Evolutionary conservation across 2,888 invertebrate species (phyloP).

Genomic region (Candidula unifasciata): DNA sequence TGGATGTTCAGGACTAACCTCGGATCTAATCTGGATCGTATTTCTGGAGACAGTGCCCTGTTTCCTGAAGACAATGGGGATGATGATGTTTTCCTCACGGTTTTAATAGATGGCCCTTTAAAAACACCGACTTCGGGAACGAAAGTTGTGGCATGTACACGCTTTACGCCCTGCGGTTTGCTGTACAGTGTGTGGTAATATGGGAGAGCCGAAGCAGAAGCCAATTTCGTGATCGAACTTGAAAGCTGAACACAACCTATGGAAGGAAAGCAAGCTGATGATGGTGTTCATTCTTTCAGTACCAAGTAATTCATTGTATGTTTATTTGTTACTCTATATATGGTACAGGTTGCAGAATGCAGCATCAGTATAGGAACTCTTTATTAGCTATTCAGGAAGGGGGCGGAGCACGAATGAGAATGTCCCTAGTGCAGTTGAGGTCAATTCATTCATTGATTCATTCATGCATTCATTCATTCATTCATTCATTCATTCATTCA

Average conservation of each 20-base stretch:
- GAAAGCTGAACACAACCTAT: constrained; percentile 16
- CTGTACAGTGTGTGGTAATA: constrained; percentile 70
- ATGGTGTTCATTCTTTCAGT: too few species aligned
- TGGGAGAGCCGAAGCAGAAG: constrained; percentile 62
- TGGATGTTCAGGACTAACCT: neutral
- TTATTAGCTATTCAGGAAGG: too few species aligned
- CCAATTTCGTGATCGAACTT: constrained; percentile 28
- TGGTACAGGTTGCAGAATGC: too few species aligned
- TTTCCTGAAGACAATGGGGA: constrained; percentile 21
- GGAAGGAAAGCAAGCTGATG: constrained; percentile 25
- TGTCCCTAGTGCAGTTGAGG: too few species aligned
- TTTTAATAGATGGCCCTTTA: constrained; percentile 54
- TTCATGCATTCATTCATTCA: too few species aligned
- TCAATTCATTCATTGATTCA: too few species aligned
- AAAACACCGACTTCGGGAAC: constrained; percentile 72
- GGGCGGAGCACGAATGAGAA: too few species aligned
- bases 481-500: too few species aligned
- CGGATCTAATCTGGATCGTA: constrained; percentile 3
- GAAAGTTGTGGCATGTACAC: constrained; percentile 71
- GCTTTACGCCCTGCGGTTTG: constrained; percentile 59
- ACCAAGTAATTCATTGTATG: too few species aligned
- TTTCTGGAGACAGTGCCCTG: neutral
- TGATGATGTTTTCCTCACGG: constrained; percentile 47
- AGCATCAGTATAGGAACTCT: too few species aligned
- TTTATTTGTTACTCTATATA: too few species aligned